Evolutionary conservation across 92 coral and sea anemone genomes (phyloP).

Genomic region (Parazoanthus swiftii): DNA sequence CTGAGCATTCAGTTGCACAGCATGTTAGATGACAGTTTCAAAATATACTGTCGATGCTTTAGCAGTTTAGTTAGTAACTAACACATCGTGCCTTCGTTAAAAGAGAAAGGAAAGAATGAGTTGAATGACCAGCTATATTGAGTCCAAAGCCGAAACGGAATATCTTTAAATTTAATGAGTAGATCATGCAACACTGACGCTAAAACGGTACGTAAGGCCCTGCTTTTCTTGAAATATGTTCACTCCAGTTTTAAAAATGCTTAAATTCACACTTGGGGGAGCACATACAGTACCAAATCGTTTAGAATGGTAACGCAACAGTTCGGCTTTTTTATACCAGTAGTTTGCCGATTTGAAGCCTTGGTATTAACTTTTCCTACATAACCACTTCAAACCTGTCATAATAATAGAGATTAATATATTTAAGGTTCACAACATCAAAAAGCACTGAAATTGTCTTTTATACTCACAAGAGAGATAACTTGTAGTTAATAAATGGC

Average conservation of each 20-base stretch:
- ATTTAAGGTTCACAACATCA: no score
- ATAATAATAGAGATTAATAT: background rate
- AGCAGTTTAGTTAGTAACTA: background rate
- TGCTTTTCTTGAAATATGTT: no score
- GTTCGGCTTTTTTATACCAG: background rate
- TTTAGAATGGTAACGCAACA: background rate
- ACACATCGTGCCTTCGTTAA: background rate
- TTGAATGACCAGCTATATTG: background rate
- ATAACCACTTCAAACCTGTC: background rate
- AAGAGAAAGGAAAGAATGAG: background rate
- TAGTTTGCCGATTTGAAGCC: background rate
- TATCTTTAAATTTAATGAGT: background rate
- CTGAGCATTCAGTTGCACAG: background rate
- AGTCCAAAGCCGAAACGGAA: background rate
- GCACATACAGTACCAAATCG: background rate
- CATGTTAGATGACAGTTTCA: background rate
- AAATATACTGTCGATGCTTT: background rate
- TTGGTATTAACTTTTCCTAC: background rate
- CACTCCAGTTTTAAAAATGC: background rate
- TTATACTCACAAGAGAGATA: no score
- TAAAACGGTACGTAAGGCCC: background rate
- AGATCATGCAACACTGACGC: background rate
- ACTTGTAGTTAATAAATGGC: no score
- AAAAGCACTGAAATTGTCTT: no score
- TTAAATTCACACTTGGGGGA: background rate